phyloP scores from a whole-genome alignment of 1,140 invertebrate genomes.

The Caenorhabditis remanei region DNA sequence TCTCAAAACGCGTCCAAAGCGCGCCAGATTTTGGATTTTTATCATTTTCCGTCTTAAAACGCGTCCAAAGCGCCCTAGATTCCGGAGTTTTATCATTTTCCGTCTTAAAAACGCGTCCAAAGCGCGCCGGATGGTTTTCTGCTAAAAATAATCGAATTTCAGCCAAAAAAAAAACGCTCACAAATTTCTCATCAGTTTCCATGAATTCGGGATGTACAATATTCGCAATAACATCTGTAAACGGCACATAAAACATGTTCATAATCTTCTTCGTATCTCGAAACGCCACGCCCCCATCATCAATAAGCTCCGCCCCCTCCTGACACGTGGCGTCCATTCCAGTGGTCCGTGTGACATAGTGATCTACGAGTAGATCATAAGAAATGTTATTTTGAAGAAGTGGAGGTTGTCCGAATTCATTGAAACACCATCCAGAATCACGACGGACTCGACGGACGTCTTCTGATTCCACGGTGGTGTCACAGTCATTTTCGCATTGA shows the following conservation, averaged over 20 bases:
- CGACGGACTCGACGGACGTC: neutral
- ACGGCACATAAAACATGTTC: slow-evolving; percentile 27
- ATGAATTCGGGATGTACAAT: slow-evolving; percentile 45
- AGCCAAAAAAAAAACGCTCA: slow-evolving; percentile 32
- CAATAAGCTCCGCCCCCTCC: neutral
- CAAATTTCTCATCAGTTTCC: slow-evolving; percentile 51
- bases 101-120: no score
- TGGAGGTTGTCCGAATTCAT: slow-evolving; percentile 30
- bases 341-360: slow-evolving; percentile 16
- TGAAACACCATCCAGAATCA: slow-evolving; percentile 5
- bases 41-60: no score
- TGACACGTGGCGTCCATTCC: slow-evolving; percentile 43
- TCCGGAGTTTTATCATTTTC: no score
- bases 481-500: neutral
- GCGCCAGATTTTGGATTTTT: no score
- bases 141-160: no score
- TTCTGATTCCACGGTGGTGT: neutral
- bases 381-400: slow-evolving; percentile 28
- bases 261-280: slow-evolving; percentile 26
- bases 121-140: no score
- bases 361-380: slow-evolving; percentile 28
- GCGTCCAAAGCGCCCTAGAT: no score
- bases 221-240: slow-evolving; percentile 27
- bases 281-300: slow-evolving; percentile 17
- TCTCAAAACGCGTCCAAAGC: no score